Evolutionary conservation across 2,888 invertebrate species (phyloP), one percentile per base, ranked within the genome.

Genomic region (Myathropa florea): DNA sequence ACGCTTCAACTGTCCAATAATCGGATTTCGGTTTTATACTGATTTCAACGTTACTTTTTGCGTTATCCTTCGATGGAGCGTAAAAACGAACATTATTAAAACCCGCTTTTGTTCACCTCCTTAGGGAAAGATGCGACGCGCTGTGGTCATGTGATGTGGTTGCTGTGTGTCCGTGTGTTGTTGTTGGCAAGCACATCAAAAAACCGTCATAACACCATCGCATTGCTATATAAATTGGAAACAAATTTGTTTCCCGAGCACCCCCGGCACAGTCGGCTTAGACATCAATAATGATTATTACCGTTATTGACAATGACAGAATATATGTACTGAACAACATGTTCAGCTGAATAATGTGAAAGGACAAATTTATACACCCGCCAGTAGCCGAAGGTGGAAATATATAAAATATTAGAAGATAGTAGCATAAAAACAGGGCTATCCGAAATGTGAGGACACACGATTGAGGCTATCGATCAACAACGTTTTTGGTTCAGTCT

Each of bases 231-330:
- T 73, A 67, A 85, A 65, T 57, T 55, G 80, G 53, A 72, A 78
- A n/a, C n/a, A n/a, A 79, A 70, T 73, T 77, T 61, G 68, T 70
- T 68, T 61, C 60, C 67, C 30, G 33, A 70, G 33, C 36, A 53
- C 55, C 36, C 7, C 18, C n/a, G 57, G 57, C 46, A 10, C 28
- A n/a, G 46, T 68, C 46, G 36, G 59, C 63, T 77, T 60, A 64
- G 68, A 60, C 68, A 81, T 82, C 72, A 82, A 85, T 85, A 85
- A 82, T 85, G 82, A 82, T 85, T 85, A 85, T 85, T 81, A 63
- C 85, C 67, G 36, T 81, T 85, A 85, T 85, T 82, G 85, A 59
- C 59, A 73, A 67, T 82, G 82, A 82, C 85, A 85, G 85, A 68
- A 82, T 85, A 82, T 82, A 82, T 82, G 18, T 14, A 39, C n/a